These are phyloP conservation scores for Bovichtus diacanthus DNA, from an alignment of 2,797 vertebrate species.

Conservation along the genomic window DNA sequence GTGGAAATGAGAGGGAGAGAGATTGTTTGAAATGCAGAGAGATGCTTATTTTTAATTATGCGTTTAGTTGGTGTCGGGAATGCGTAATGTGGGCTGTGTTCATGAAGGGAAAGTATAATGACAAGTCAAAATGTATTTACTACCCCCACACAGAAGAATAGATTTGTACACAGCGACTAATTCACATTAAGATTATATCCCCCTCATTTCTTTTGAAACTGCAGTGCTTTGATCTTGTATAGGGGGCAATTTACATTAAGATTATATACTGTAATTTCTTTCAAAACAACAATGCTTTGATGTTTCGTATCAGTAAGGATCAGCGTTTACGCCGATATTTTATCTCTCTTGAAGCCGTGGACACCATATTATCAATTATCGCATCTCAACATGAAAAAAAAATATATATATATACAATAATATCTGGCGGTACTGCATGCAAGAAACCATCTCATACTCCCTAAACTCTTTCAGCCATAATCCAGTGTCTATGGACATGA, in stretches of 20 bases:
- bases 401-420: background rate
- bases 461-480: background rate
- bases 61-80: constrained; percentile 65
- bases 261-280: constrained; percentile 29
- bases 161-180: constrained; percentile 45
- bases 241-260: constrained; percentile 34
- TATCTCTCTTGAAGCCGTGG: constrained; percentile 1
- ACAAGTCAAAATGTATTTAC: constrained; percentile 63
- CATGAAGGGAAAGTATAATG: constrained; percentile 63
- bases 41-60: constrained; percentile 74
- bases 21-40: constrained; percentile 61
- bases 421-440: background rate
- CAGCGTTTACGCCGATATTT: constrained; percentile 15
- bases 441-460: background rate
- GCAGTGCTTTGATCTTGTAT: constrained; percentile 51
- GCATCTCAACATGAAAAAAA: background rate
- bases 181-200: constrained; percentile 38
- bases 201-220: constrained; percentile 50
- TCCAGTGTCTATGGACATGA: constrained; percentile 32
- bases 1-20: constrained; percentile 28
- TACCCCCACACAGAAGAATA: constrained; percentile 35
- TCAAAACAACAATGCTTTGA: constrained; percentile 59
- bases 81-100: constrained; percentile 51
- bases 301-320: constrained; percentile 44
- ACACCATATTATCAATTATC: constrained; percentile 14